Base-by-base conservation (phyloP, 2,113 vertebrate genomes). In the Apus apus region DNA sequence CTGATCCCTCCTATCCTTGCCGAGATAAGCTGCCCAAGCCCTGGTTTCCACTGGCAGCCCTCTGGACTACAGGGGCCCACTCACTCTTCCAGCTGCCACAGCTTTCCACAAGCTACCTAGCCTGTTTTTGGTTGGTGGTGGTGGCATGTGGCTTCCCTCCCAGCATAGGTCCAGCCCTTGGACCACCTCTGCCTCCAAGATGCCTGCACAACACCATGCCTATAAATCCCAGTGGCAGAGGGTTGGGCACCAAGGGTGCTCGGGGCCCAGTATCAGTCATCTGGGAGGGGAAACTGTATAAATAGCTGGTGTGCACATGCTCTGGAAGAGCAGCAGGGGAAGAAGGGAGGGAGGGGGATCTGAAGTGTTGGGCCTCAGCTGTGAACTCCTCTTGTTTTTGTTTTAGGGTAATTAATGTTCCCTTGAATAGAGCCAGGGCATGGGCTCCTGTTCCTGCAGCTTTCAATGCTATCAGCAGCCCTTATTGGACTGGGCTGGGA, bases 321-420 rank as follows among this genome's bases (percentile, higher is more conserved):
- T 86, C 53, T 8, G 62, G 92, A 95, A 57, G 34, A 93, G 89
- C 92, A 95, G 94, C 87, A 74, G 96, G 86, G 65, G 90, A 84
- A 73, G 73, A 61, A 85, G 61, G 29, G 43, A 89, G 58, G 46
- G 85, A 85, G 71, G 65, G 74, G 89, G 85, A 76, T 84, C 66
- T 77, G 74, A 85, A 96, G 91, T 94, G 90, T 96, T 93, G 90
- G 92, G 78, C 83, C 94, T 92, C 90, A 97, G 90, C 95, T 96
- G 93, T 93, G 93, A 95, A 90, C 94, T 85, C 76, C 78, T 94
- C 94, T 90, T 95, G 87, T 88, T 97, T 97, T 97, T 96, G 97
- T 97, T 97, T 97, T 93, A 97, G 95, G 89, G 90, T 96, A 97
- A 97, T 98, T 97, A 95, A 96, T 95, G 96, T 97, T 97, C 96